A percentile compares a stretch with the other conserved stretches of the same genome.
These are phyloP conservation scores for Xerus inauris DNA, from an alignment of 2,113 vertebrate species.

Conservation along the genomic window DNA sequence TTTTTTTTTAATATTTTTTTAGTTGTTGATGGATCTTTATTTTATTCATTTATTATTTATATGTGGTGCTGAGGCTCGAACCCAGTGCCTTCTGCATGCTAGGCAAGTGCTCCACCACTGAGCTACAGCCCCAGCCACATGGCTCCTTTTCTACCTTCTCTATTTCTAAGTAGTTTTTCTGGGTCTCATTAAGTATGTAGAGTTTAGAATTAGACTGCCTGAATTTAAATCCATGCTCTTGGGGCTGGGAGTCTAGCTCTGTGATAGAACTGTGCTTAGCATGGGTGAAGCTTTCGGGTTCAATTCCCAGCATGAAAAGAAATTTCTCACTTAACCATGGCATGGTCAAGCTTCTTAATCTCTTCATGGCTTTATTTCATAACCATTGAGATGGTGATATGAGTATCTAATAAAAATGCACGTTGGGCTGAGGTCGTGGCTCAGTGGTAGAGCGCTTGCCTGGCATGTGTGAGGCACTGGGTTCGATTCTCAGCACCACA, in stretches of 20 bases:
- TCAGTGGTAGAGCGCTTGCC: no score
- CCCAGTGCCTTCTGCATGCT: no score
- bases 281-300: background rate
- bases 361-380: conserved; percentile 4
- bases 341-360: background rate
- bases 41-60: no score
- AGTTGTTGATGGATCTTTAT: no score
- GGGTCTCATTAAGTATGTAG: background rate
- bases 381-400: background rate
- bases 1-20: no score
- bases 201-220: background rate
- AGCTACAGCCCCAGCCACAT: no score
- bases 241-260: background rate
- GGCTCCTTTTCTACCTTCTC: background rate
- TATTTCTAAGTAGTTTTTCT: background rate
- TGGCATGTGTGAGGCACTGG: no score
- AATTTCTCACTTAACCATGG: background rate
- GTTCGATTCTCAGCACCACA: no score
- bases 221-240: background rate
- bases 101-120: no score
- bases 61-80: no score
- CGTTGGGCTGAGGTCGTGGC: no score
- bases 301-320: background rate
- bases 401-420: background rate
- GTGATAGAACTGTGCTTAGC: background rate